phyloP scores from a whole-genome alignment of 2,113 vertebrate genomes.

The Chroicocephalus ridibundus region DNA sequence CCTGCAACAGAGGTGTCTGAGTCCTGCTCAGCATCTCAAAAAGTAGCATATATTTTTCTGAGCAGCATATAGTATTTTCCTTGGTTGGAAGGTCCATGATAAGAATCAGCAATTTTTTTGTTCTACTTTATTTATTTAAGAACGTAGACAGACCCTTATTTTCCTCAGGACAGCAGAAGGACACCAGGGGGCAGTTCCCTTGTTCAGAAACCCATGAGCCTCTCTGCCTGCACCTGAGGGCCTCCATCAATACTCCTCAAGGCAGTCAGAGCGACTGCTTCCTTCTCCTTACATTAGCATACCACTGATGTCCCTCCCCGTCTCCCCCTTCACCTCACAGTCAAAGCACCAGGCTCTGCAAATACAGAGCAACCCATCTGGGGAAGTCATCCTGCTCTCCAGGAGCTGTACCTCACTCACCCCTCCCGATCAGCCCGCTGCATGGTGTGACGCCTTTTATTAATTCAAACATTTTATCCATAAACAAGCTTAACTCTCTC shows the following conservation, averaged over 20 bases:
- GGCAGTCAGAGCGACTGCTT: background rate
- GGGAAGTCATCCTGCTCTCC: background rate
- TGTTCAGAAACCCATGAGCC: background rate
- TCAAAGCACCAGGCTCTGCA: background rate
- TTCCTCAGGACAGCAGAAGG: background rate
- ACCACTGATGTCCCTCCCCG: background rate
- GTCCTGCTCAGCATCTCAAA: background rate
- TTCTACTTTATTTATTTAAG: background rate
- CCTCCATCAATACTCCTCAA: background rate
- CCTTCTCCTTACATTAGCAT: background rate
- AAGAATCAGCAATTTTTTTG: background rate
- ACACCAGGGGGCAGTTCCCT: background rate
- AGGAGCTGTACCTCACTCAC: background rate
- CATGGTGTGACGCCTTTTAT: background rate
- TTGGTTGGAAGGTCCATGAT: background rate
- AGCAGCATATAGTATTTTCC: background rate
- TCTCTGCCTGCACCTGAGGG: background rate
- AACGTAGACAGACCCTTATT: background rate
- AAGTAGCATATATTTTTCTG: background rate
- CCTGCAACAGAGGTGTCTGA: background rate
- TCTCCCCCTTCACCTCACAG: background rate
- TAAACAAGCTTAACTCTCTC: background rate
- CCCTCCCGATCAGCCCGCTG: background rate
- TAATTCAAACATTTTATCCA: background rate
- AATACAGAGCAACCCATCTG: background rate